phyloP scores from a whole-genome alignment of 2,113 vertebrate species.

The Vireo altiloquus region DNA sequence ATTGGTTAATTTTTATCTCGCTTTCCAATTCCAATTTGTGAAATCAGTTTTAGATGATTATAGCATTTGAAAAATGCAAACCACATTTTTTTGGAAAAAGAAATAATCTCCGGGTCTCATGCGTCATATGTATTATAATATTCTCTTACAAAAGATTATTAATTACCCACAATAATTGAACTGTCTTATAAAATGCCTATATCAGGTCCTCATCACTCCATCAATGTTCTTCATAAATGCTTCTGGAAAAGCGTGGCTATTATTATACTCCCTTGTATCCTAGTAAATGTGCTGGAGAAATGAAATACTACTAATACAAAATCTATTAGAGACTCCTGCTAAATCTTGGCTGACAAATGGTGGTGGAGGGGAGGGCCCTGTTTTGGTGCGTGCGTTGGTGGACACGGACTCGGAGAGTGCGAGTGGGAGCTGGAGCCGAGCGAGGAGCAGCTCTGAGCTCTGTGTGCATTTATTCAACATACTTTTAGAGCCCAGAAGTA shows the following conservation, averaged over 20 bases:
- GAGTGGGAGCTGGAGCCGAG: not conserved
- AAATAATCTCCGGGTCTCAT: not conserved
- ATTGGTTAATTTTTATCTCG: not conserved
- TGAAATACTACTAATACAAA: conserved; percentile 9
- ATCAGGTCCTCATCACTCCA: not conserved
- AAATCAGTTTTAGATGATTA: not conserved
- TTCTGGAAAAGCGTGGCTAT: not conserved
- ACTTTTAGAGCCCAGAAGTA: not conserved
- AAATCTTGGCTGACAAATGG: not conserved
- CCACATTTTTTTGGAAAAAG: not conserved
- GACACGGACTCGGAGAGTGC: fast-evolving
- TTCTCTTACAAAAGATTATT: conserved; percentile 37
- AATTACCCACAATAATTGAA: conserved; percentile 24
- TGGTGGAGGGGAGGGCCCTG: not conserved
- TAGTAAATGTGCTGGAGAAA: not conserved
- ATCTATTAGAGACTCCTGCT: conserved; percentile 6
- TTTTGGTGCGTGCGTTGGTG: not conserved
- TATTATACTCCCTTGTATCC: not conserved
- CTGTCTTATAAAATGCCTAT: not conserved
- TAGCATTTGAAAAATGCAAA: not conserved
- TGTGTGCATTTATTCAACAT: fast-evolving
- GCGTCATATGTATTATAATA: not conserved
- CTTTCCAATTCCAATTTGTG: not conserved
- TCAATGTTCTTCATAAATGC: not conserved
- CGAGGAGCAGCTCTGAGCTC: not conserved